Evolutionary conservation across 2,113 vertebrate species (phyloP).

Genomic region (Callospermophilus lateralis): DNA sequence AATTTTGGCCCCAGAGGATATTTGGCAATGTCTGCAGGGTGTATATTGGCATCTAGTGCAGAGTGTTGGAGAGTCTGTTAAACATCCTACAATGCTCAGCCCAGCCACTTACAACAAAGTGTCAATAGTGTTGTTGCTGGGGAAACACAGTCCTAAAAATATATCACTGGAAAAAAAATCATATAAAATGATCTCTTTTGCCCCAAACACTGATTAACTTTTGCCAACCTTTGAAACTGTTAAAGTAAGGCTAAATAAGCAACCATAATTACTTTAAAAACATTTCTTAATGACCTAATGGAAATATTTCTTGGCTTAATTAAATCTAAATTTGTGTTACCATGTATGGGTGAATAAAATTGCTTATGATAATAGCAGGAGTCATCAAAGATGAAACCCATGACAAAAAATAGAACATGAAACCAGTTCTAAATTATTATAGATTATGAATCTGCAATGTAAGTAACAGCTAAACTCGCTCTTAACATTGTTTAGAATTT

Average conservation of each 20-base stretch:
- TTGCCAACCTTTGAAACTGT: background rate
- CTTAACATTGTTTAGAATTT: background rate
- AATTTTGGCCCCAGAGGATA: background rate
- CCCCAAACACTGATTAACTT: background rate
- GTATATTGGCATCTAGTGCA: background rate
- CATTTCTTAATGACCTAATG: background rate
- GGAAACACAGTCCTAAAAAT: background rate
- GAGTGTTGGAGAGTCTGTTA: background rate
- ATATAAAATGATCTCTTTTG: background rate
- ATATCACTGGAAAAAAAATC: background rate
- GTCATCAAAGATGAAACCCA: background rate
- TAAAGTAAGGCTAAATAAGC: background rate
- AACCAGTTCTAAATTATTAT: background rate
- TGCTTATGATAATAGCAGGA: background rate
- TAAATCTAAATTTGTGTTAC: background rate
- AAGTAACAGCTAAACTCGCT: background rate
- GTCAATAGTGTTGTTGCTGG: fast-evolving
- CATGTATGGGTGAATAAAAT: background rate
- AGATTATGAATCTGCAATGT: background rate
- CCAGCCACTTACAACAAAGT: fast-evolving
- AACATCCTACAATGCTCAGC: background rate
- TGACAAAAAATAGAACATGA: background rate
- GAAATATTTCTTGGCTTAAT: background rate
- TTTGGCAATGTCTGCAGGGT: background rate
- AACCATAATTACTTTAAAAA: background rate